Percentiles rank a stretch among this genome's conserved stretches.
Evolutionary conservation across 2,797 vertebrate species (phyloP).

Genomic region (Chaetophractus vellerosus): DNA sequence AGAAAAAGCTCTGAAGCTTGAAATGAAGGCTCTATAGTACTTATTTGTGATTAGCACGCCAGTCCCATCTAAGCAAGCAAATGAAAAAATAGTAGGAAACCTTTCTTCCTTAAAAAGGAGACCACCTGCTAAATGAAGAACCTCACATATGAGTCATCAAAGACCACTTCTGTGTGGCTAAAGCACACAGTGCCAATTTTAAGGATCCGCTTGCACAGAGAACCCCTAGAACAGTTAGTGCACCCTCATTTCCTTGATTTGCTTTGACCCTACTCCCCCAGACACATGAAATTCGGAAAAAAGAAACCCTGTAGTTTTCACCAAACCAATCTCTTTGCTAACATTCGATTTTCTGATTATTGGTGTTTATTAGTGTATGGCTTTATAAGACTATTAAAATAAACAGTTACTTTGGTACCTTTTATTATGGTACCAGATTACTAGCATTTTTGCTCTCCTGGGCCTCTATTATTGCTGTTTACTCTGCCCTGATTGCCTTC

Average conservation of each 20-base stretch:
- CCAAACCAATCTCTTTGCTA: background rate
- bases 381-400: background rate
- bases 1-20: background rate
- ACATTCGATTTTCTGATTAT: background rate
- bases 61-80: background rate
- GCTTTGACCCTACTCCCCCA: background rate
- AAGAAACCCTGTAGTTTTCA: background rate
- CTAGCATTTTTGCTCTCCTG: background rate
- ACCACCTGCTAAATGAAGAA: constrained; percentile 21
- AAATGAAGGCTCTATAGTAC: constrained; percentile 2
- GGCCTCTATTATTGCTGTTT: background rate
- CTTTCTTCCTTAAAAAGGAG: constrained; percentile 29
- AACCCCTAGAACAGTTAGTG: background rate
- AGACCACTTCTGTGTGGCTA: background rate
- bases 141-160: background rate
- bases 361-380: background rate
- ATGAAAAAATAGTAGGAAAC: background rate
- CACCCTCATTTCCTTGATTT: background rate
- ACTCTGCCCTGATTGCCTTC: background rate
- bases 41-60: background rate
- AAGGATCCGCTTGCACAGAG: background rate
- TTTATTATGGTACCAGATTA: background rate
- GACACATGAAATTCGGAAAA: constrained; percentile 20
- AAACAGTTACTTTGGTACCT: background rate
- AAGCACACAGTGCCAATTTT: background rate